Evolutionary conservation across 1,140 invertebrate genomes (phyloP).

Genomic region (Parasteatoda tepidariorum): DNA sequence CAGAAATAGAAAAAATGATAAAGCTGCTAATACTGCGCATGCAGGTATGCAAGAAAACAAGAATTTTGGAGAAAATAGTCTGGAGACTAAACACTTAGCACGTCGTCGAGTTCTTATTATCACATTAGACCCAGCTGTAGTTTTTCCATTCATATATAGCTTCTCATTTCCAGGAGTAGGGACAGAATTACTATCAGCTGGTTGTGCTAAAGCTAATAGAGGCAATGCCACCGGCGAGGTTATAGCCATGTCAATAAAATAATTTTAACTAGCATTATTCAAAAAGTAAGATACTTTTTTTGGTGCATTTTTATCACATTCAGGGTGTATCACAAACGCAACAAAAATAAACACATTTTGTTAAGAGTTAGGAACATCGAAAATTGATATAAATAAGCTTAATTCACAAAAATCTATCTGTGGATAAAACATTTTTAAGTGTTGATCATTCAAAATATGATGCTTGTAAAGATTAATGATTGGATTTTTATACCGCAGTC

Average conservation of each 20-base stretch:
- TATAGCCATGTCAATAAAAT: constrained; percentile 13
- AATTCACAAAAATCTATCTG: not conserved
- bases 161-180: not conserved
- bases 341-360: not conserved
- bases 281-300: not conserved
- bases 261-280: not conserved
- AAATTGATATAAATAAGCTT: not conserved
- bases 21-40: constrained; percentile 34
- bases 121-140: not conserved
- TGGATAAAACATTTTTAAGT: not conserved
- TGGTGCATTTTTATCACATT: not conserved
- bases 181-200: not conserved
- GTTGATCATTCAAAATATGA: not conserved
- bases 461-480: not conserved
- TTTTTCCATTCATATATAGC: not conserved
- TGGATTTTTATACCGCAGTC: not conserved
- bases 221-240: not conserved
- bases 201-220: not conserved
- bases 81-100: constrained; percentile 40
- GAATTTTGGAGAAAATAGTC: constrained; percentile 37
- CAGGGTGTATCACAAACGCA: not conserved
- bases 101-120: constrained; percentile 25
- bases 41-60: constrained; percentile 49
- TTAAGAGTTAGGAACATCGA: not conserved
- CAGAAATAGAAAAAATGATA: constrained; percentile 62